Conservation (phyloP, 2,113 vertebrate species). For the Parus major region DNA sequence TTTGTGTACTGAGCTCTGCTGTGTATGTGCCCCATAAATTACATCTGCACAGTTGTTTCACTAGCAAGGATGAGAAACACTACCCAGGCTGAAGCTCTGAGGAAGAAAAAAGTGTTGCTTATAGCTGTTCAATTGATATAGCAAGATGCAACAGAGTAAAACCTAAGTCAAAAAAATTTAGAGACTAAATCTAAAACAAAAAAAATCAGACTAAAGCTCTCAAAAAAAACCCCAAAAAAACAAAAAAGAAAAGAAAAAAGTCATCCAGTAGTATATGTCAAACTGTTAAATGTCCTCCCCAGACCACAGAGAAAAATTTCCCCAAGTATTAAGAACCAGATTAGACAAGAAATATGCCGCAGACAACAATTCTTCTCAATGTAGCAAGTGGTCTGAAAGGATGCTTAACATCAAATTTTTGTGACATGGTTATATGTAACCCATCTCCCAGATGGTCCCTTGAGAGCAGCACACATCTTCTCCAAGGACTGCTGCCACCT, state of each 20-base stretch:
- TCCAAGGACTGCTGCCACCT: not conserved
- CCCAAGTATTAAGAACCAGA: not conserved
- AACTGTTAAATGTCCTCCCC: not conserved
- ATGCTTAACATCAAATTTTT: not conserved
- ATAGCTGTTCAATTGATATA: not conserved
- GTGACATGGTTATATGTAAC: rapidly evolving
- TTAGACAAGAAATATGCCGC: not conserved
- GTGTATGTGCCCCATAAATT: not conserved
- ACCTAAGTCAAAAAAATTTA: not conserved
- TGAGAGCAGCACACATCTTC: not conserved
- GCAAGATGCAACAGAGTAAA: not conserved
- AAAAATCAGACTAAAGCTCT: not conserved
- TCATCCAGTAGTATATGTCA: not conserved
- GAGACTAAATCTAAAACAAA: not conserved
- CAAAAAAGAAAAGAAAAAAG: not conserved
- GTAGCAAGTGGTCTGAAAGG: not conserved
- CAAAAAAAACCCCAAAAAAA: too few relatives aligned
- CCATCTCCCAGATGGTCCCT: not conserved
- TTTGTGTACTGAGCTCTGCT: not conserved
- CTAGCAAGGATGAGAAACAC: not conserved
- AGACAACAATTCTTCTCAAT: not conserved
- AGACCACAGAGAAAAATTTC: not conserved
- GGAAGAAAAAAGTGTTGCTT: not conserved
- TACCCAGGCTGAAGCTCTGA: not conserved
- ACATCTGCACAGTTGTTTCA: not conserved